Percentiles rank a stretch among this genome's conserved stretches.
Evolutionary conservation across 2,888 invertebrate species (phyloP).

Genomic region (Eupithecia abbreviata): DNA sequence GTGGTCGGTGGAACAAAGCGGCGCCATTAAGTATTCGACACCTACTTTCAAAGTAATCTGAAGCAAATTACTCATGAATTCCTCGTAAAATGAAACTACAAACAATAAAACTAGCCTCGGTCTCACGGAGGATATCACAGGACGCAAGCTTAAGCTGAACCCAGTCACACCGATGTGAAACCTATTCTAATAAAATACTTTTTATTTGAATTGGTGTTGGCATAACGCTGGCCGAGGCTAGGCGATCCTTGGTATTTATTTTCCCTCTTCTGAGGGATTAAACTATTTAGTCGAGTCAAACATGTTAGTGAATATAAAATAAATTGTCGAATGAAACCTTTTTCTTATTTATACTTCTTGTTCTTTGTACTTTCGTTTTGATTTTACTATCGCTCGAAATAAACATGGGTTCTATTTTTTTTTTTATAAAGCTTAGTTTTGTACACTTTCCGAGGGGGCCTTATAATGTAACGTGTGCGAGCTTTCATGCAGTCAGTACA

Average conservation of each 20-base stretch:
- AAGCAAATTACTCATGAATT: constrained; percentile 59
- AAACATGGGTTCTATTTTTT: no score
- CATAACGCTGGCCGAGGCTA: neutral
- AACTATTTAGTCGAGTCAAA: neutral
- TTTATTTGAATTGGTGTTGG: neutral
- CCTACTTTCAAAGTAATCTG: constrained; percentile 46
- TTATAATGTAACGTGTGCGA: no score
- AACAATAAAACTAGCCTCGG: constrained; percentile 73
- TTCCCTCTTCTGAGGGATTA: neutral
- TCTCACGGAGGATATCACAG: constrained; percentile 63
- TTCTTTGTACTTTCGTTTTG: no score
- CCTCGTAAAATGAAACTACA: constrained; percentile 67
- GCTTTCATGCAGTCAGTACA: no score
- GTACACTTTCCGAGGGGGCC: no score
- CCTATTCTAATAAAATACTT: constrained; percentile 1
- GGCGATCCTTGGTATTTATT: neutral
- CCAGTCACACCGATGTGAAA: constrained; percentile 55
- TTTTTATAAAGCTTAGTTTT: no score
- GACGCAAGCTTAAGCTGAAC: constrained; percentile 57
- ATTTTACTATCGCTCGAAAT: no score
- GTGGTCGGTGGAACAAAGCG: constrained; percentile 28
- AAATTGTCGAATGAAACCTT: no score
- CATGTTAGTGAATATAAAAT: neutral
- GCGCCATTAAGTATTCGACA: constrained; percentile 49
- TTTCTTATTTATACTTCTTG: no score